Evolutionary conservation across 2,888 invertebrate species (phyloP).

Genomic region (Parnassius mnemosyne): DNA sequence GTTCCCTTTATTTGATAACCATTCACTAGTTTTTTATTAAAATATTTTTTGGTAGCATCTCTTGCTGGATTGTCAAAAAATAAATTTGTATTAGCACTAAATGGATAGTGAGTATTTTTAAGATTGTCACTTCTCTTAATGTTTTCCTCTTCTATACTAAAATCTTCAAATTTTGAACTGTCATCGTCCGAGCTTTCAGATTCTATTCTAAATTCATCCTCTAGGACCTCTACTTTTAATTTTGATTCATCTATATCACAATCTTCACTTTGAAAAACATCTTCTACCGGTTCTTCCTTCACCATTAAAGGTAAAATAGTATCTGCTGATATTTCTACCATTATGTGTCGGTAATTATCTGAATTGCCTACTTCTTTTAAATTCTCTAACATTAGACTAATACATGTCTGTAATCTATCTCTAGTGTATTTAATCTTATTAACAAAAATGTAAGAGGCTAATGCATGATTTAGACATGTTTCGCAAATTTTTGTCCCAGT

Average conservation of each 20-base stretch:
- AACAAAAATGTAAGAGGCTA: conserved; percentile 60
- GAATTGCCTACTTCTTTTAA: conserved; percentile 41
- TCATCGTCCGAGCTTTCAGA: conserved; percentile 48
- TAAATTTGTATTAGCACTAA: conserved; percentile 19
- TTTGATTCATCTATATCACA: conserved; percentile 47
- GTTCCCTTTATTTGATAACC: conserved; percentile 41
- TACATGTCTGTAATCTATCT: conserved; percentile 54
- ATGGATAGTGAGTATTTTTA: conserved; percentile 11
- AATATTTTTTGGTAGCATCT: conserved; percentile 46
- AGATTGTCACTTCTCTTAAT: conserved; percentile 8
- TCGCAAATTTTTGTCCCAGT: conserved; percentile 68
- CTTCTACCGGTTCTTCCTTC: conserved; percentile 40
- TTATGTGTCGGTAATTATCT: conserved; percentile 43
- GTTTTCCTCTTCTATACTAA: background rate
- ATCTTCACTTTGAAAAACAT: conserved; percentile 36
- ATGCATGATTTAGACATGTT: conserved; percentile 58
- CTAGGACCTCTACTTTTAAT: conserved; percentile 57
- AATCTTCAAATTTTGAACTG: conserved; percentile 23
- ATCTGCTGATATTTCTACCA: conserved; percentile 57
- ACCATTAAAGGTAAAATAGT: conserved; percentile 50
- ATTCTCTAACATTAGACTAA: conserved; percentile 52
- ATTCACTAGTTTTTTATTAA: conserved; percentile 47
- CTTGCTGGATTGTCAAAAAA: conserved; percentile 40
- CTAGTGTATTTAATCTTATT: conserved; percentile 51
- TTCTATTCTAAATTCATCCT: conserved; percentile 66